Evolutionary conservation across 2,113 vertebrate species (phyloP).

Genomic region (Puffinus mauretanicus): DNA sequence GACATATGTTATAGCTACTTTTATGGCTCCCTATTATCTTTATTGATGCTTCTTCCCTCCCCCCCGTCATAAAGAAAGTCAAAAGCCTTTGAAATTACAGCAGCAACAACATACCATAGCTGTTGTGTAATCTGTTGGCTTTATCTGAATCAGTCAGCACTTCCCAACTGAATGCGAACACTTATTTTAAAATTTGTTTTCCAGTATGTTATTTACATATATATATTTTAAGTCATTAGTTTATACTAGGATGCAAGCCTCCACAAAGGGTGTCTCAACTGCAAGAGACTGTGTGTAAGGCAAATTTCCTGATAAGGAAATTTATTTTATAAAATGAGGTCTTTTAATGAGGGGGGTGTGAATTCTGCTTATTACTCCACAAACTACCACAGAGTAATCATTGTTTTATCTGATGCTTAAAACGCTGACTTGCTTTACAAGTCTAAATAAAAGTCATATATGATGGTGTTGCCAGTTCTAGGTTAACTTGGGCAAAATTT

Average conservation of each 20-base stretch:
- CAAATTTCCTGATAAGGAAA: not conserved
- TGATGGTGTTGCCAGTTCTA: not conserved
- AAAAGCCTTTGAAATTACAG: slow-evolving; percentile 52
- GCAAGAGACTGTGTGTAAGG: not conserved
- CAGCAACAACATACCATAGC: slow-evolving; percentile 65
- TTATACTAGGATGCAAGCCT: not conserved
- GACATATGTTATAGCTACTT: slow-evolving; percentile 30
- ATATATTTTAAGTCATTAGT: not conserved
- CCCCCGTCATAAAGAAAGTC: not conserved
- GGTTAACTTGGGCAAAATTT: not conserved
- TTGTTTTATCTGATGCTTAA: slow-evolving; percentile 10
- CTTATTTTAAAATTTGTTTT: slow-evolving; percentile 19
- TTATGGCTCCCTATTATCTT: slow-evolving; percentile 39
- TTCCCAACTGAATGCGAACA: slow-evolving; percentile 48
- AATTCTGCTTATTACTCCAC: not conserved
- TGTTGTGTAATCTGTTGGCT: slow-evolving; percentile 64
- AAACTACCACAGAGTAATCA: not conserved
- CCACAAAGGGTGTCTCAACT: not conserved
- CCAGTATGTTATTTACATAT: not conserved
- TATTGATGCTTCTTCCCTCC: slow-evolving; percentile 18
- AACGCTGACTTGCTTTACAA: slow-evolving; percentile 33
- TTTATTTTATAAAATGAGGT: not conserved
- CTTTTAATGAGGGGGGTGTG: not conserved
- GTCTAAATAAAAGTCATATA: not conserved
- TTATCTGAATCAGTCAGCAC: slow-evolving; percentile 70